Base-by-base conservation (phyloP, 1,140 invertebrate species). In the Microplitis demolitor region DNA sequence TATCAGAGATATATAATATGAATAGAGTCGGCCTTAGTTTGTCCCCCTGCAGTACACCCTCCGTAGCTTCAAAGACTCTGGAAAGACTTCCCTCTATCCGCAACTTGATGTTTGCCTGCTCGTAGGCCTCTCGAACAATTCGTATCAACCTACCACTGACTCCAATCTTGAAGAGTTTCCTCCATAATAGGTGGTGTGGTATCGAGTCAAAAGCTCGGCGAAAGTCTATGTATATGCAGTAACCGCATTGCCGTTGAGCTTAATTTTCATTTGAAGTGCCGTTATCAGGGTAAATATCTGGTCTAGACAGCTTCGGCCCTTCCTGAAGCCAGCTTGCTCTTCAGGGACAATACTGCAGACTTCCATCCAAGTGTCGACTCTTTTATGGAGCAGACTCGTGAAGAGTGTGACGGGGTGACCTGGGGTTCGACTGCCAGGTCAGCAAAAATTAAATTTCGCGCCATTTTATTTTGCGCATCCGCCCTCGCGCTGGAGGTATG, bases 41-140 rank as follows among this genome's bases (percentile, higher is more conserved):
- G 35, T 60, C 53, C 11, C 73, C 74, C 33, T 78, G 73, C 24
- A 73, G 53, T 11, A 78, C 64, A 1, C 77, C 74, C n/a, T 60
- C 51, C 3, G 71, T 69, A 6, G 51, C 37, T 8, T 39, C 37
- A 39, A 39, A 39, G 6, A 8, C 9, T 9, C 9, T 5, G 5
- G 37, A 39, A 9, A 39, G 5, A 6, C 0, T 39, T 39, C 37
- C 8, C 9, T 8, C 64, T 14, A 8, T 6, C 11, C 45, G 3
- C 14, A 45, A 6, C 9, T 45, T 6, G 34, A 72, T 33, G 5
- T 50, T 60, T 1, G 74, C 74, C 4, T n/a, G 33, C 4, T 64
- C 62, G 34, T 75, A 75, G 13, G 69, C 31, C 33, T 51, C 64
- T 33, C 53, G 56, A 45, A 58, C 35, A 14, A 58, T 39, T 1